Conservation (phyloP, 1,140 invertebrate genomes). For the Trachymyrmex cornetzi region DNA sequence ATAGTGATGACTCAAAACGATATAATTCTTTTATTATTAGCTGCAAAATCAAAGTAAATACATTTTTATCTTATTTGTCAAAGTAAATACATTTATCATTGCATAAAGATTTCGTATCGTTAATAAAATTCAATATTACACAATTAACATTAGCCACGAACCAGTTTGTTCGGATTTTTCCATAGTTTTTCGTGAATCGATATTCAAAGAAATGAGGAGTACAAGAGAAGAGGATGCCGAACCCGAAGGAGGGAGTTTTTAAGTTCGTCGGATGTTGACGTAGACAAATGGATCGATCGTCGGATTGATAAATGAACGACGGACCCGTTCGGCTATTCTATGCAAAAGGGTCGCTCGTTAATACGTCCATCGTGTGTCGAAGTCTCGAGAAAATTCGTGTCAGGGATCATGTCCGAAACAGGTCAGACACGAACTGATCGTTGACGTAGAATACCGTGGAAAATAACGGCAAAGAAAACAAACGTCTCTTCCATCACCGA, state of each 20-base stretch:
- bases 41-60: slow-evolving; percentile 10
- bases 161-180: slow-evolving; percentile 10
- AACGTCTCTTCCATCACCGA: not conserved
- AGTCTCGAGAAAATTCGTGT: slow-evolving; percentile 49
- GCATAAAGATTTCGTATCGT: not conserved
- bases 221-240: slow-evolving; percentile 15
- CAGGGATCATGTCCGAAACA: slow-evolving; percentile 52
- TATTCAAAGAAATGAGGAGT: slow-evolving; percentile 38
- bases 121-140: not conserved
- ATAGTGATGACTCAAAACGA: too few relatives aligned
- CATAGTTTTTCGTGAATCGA: slow-evolving; percentile 31
- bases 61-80: too few relatives aligned
- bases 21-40: not conserved
- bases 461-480: slow-evolving; percentile 8
- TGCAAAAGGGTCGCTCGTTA: slow-evolving; percentile 66
- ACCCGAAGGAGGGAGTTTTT: slow-evolving; percentile 60
- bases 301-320: slow-evolving; percentile 79
- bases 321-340: slow-evolving; percentile 60
- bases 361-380: slow-evolving; percentile 58
- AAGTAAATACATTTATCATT: not conserved
- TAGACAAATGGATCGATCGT: slow-evolving; percentile 78
- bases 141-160: not conserved
- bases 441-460: not conserved
- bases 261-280: slow-evolving; percentile 69
- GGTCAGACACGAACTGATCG: slow-evolving; percentile 30